These are phyloP conservation scores for Lagopus muta DNA, from an alignment of 2,113 vertebrate genomes.

Conservation along the genomic window DNA sequence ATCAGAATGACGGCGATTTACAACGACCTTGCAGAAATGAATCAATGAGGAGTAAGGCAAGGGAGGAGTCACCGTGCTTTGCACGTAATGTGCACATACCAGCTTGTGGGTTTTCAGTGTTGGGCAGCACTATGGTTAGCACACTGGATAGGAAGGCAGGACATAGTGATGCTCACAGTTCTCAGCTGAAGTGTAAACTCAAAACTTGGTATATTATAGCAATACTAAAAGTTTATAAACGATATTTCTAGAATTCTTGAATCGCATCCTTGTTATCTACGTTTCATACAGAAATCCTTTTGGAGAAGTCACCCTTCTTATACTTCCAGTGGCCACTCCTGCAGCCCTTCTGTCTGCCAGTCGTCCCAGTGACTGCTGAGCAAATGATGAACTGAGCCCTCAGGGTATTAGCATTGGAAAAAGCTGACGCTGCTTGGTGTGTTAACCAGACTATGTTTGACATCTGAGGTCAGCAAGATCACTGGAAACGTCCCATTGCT, in stretches of 20 bases:
- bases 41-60: neutral
- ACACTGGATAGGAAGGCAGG: neutral
- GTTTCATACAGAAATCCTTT: neutral
- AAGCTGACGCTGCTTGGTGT: neutral
- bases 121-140: neutral
- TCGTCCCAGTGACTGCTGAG: neutral
- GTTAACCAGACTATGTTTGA: neutral
- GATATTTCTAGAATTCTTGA: neutral
- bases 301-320: neutral
- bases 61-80: neutral
- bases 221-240: neutral
- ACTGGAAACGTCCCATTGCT: neutral
- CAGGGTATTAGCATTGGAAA: neutral
- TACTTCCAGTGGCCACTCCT: neutral
- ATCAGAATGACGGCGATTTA: neutral
- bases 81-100: neutral
- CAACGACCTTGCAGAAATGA: neutral
- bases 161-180: neutral
- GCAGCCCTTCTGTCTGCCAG: neutral
- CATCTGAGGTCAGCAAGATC: slow-evolving; percentile 3
- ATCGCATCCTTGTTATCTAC: neutral
- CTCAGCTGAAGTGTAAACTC: neutral
- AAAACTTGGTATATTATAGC: neutral
- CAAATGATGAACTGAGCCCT: neutral
- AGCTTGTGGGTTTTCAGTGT: neutral